phyloP scores from a whole-genome alignment of 2,888 invertebrate genomes.

The Fragum whitleyi region DNA sequence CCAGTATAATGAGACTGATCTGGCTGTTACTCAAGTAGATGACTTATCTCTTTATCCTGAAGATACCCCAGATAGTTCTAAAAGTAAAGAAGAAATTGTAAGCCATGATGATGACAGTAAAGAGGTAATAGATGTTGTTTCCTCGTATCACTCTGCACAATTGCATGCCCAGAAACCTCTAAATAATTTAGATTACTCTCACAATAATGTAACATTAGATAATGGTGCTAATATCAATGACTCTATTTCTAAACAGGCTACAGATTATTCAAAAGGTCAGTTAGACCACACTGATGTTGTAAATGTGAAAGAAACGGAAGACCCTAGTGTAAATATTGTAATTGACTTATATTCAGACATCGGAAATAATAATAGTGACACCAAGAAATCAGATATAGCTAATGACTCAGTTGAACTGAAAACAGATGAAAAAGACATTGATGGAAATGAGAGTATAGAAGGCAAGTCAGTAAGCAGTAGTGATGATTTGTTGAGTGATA shows the following conservation, averaged over 20 bases:
- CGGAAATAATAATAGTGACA: constrained; percentile 21
- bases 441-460: constrained; percentile 31
- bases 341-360: constrained; percentile 58
- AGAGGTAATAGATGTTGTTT: constrained; percentile 47
- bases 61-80: constrained; percentile 11
- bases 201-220: neutral
- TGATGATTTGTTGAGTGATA: constrained; percentile 42
- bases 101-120: neutral
- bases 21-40: constrained; percentile 29
- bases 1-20: neutral
- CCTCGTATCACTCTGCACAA: constrained; percentile 36
- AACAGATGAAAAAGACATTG: neutral
- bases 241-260: constrained; percentile 47
- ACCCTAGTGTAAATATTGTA: constrained; percentile 49
- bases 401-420: neutral
- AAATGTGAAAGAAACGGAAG: constrained; percentile 22
- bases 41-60: constrained; percentile 54
- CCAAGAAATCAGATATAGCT: neutral
- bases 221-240: constrained; percentile 27
- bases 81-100: neutral
- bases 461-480: constrained; percentile 44
- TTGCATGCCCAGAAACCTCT: constrained; percentile 50
- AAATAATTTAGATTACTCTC: constrained; percentile 4
- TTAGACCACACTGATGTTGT: constrained; percentile 14
- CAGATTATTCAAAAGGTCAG: constrained; percentile 40